Evolutionary conservation across 2,113 vertebrate genomes (phyloP).

Genomic region (Serilophus lunatus): DNA sequence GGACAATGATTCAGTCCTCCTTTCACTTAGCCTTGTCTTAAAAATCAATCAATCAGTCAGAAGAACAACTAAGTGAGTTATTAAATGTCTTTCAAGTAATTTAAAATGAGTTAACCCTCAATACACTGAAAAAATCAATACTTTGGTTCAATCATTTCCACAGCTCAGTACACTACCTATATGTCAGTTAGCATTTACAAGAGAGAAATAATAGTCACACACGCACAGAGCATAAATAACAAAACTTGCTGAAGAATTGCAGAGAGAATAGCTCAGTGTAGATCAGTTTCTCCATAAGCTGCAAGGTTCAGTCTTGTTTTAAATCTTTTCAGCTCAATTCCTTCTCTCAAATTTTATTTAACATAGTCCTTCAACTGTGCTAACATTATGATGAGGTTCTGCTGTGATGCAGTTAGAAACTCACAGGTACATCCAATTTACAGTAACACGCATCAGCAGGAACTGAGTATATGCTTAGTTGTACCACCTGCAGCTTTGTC

Average conservation of each 20-base stretch:
- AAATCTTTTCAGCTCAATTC: not conserved
- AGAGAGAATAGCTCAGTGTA: not conserved
- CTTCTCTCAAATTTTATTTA: not conserved
- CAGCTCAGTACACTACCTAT: not conserved
- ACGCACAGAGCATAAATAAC: not conserved
- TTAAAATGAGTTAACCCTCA: not conserved
- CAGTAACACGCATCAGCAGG: not conserved
- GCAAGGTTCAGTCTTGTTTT: not conserved
- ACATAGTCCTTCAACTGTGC: not conserved
- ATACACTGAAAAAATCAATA: not conserved
- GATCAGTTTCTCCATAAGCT: not conserved
- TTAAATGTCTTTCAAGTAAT: not conserved
- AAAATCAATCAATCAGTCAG: not conserved
- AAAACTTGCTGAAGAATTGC: not conserved
- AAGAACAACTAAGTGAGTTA: not conserved
- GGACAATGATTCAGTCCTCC: not conserved
- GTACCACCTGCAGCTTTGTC: not conserved
- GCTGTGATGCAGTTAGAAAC: not conserved
- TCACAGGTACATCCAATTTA: not conserved
- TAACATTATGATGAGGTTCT: not conserved
- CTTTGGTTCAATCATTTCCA: not conserved
- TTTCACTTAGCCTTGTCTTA: not conserved
- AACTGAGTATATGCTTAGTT: rapidly evolving
- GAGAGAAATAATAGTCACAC: not conserved
- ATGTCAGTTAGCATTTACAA: rapidly evolving